Evolutionary conservation across 2,113 vertebrate genomes (phyloP).

Genomic region (Protobothrops mucrosquamatus): DNA sequence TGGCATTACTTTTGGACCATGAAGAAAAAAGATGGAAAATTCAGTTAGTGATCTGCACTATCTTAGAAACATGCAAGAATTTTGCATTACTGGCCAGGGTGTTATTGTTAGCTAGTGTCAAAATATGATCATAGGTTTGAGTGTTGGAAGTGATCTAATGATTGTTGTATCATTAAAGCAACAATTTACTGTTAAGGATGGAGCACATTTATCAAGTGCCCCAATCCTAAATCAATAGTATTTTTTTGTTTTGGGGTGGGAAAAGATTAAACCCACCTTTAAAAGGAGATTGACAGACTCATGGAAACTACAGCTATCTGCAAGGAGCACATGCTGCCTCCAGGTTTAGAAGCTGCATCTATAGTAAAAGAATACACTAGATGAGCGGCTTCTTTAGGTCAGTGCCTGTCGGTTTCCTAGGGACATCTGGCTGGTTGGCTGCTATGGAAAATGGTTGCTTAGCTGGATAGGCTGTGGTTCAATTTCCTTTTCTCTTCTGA

Average conservation of each 20-base stretch:
- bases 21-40: neutral
- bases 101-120: neutral
- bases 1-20: neutral
- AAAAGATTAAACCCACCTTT: neutral
- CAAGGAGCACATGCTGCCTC: neutral
- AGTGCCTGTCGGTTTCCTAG: neutral
- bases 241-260: neutral
- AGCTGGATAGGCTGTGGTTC: neutral
- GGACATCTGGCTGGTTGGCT: neutral
- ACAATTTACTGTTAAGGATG: neutral
- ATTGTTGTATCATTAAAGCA: neutral
- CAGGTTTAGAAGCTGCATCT: neutral
- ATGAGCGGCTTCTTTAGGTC: neutral
- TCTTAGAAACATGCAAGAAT: neutral
- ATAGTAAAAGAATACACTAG: neutral
- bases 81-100: neutral
- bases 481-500: neutral
- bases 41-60: neutral
- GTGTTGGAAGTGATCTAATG: neutral
- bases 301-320: neutral
- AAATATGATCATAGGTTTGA: neutral
- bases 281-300: neutral
- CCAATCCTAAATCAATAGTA: no score
- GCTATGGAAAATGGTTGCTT: neutral
- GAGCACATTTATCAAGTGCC: neutral